Evolutionary conservation across 1,140 invertebrate genomes (phyloP).

Genomic region (Trichomalopsis sarcophagae): DNA sequence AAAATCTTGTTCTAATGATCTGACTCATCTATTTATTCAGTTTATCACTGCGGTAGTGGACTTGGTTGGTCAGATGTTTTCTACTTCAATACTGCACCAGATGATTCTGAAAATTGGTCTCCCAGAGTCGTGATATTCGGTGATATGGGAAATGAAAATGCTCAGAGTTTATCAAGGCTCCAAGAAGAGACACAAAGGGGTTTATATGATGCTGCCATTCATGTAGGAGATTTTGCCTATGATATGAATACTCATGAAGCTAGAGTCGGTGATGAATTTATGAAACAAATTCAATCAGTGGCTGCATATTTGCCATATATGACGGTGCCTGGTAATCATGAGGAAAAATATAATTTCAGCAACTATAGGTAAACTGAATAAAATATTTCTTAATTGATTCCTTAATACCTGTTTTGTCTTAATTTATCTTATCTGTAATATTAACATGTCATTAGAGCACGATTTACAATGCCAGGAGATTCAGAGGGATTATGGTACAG

Average conservation of each 20-base stretch:
- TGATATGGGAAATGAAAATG: constrained; percentile 94
- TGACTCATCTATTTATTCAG: constrained; percentile 70
- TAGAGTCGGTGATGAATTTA: constrained; percentile 90
- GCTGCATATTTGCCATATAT: constrained; percentile 94
- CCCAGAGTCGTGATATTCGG: constrained; percentile 91
- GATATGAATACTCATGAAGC: constrained; percentile 91
- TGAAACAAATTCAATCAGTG: constrained; percentile 90
- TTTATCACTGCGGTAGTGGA: constrained; percentile 88
- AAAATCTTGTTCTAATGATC: constrained; percentile 23
- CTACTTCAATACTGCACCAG: constrained; percentile 82
- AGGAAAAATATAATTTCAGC: constrained; percentile 86
- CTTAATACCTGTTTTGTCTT: not conserved
- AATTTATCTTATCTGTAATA: constrained; percentile 4
- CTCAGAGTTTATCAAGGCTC: constrained; percentile 86
- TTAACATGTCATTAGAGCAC: constrained; percentile 77
- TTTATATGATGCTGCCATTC: constrained; percentile 91
- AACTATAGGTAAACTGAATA: constrained; percentile 67
- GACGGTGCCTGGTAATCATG: constrained; percentile 94
- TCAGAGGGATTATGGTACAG: constrained; percentile 90
- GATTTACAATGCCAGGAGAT: constrained; percentile 92
- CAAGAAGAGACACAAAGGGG: constrained; percentile 87
- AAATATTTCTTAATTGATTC: constrained; percentile 4
- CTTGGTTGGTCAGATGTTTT: constrained; percentile 88
- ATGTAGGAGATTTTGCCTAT: constrained; percentile 97
- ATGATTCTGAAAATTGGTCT: constrained; percentile 81